Conservation (phyloP, 2,888 invertebrate species). For the Ophioninae sp. region DNA sequence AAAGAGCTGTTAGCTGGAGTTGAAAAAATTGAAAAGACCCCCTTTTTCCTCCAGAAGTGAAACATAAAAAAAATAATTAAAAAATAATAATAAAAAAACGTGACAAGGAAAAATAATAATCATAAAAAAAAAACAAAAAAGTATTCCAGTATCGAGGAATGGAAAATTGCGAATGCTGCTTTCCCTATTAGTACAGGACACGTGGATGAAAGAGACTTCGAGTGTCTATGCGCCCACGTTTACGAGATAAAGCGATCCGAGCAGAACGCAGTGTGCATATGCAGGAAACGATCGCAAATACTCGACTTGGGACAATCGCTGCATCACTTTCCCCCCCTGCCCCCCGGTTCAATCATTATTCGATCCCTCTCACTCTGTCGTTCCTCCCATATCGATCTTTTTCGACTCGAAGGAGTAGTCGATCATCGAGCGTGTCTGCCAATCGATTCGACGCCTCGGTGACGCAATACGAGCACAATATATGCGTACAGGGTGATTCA, state of each 20-base stretch:
- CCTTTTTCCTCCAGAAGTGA: no score
- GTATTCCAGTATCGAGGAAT: slow-evolving; percentile 28
- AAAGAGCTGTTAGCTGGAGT: background rate
- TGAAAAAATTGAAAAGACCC: background rate
- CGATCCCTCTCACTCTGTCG: slow-evolving; percentile 6
- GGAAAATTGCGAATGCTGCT: slow-evolving; percentile 52
- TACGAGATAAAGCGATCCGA: slow-evolving; percentile 29
- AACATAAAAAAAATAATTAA: no score
- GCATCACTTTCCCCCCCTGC: slow-evolving; percentile 15
- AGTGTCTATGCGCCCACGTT: slow-evolving; percentile 51
- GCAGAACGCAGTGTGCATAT: slow-evolving; percentile 23
- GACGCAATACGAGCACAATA: slow-evolving; percentile 48
- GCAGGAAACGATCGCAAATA: slow-evolving; percentile 41
- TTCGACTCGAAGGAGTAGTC: slow-evolving; percentile 48
- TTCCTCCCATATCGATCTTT: slow-evolving; percentile 20
- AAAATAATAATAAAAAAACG: background rate
- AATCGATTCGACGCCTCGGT: slow-evolving; percentile 56
- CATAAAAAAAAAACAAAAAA: background rate
- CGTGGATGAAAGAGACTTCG: slow-evolving; percentile 39
- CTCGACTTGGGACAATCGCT: slow-evolving; percentile 53
- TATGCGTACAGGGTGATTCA: background rate
- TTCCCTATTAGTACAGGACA: slow-evolving; percentile 58
- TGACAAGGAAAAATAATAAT: background rate
- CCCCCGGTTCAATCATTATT: background rate
- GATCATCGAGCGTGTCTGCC: slow-evolving; percentile 53